Conservation (phyloP, 2,888 invertebrate genomes). For the Eurois occulta region DNA sequence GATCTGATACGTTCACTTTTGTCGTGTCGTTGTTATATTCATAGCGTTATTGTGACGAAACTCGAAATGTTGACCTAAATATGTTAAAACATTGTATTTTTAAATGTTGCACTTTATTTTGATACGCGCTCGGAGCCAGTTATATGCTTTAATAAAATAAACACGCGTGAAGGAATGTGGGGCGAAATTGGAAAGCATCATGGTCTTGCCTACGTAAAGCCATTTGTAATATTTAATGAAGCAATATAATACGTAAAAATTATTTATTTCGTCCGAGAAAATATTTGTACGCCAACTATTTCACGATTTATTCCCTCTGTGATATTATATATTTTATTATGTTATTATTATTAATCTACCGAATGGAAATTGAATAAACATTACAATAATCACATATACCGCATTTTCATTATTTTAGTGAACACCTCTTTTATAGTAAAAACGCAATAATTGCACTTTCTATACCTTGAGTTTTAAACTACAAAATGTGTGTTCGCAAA, state of each 20-base stretch:
- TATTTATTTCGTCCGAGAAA: constrained; percentile 3
- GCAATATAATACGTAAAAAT: constrained; percentile 23
- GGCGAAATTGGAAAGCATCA: constrained; percentile 80
- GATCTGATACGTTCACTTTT: constrained; percentile 58
- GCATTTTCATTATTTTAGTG: background rate
- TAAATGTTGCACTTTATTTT: constrained; percentile 75
- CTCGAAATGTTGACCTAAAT: constrained; percentile 73
- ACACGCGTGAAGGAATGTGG: constrained; percentile 82
- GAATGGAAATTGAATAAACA: constrained; percentile 2
- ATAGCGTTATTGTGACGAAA: constrained; percentile 70
- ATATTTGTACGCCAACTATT: constrained; percentile 4
- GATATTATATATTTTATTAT: no score
- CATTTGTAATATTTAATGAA: constrained; percentile 63
- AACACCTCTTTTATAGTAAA: background rate
- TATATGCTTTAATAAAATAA: constrained; percentile 78
- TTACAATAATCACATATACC: background rate
- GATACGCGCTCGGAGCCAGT: constrained; percentile 68
- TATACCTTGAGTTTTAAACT: background rate
- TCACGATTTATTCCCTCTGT: constrained; percentile 5
- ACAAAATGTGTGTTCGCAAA: background rate
- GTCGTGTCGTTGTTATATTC: constrained; percentile 53
- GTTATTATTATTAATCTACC: background rate
- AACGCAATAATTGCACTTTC: background rate
- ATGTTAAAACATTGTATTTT: constrained; percentile 71
- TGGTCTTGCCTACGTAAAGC: constrained; percentile 64